These are phyloP conservation scores for Dicerorhinus sumatrensis DNA, from an alignment of 2,113 vertebrate species.

Conservation along the genomic window DNA sequence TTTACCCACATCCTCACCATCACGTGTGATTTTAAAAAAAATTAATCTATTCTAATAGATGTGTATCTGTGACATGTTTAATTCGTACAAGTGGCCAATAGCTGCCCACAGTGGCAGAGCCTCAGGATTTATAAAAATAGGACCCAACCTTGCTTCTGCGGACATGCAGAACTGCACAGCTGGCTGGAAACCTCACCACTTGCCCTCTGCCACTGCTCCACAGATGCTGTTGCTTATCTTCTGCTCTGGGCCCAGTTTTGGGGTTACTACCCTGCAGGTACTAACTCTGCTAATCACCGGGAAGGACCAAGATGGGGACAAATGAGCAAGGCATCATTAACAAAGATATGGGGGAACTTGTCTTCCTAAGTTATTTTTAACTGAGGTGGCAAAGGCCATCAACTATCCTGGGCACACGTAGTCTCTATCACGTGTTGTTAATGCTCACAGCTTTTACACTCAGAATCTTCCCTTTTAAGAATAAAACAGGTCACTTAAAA, in stretches of 20 bases:
- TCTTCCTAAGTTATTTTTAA: background rate
- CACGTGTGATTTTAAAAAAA: too few relatives aligned
- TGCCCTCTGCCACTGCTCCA: background rate
- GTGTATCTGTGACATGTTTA: background rate
- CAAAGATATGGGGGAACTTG: background rate
- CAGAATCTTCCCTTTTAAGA: background rate
- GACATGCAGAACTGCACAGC: background rate
- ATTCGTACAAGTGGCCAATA: background rate
- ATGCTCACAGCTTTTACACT: background rate
- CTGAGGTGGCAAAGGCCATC: background rate
- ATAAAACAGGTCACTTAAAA: background rate
- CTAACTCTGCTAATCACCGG: background rate
- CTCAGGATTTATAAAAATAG: background rate
- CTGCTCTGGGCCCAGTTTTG: background rate
- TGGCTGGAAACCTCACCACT: background rate
- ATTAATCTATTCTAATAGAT: background rate
- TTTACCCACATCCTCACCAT: background rate
- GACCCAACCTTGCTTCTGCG: background rate
- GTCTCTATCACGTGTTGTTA: background rate
- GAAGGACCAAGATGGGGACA: background rate
- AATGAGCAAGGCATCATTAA: background rate
- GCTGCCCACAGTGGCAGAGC: background rate
- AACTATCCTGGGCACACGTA: background rate
- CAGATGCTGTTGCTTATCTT: background rate
- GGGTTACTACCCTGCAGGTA: background rate